These are phyloP conservation scores for Temnothorax ravouxi DNA, from an alignment of 2,888 invertebrate genomes.

Conservation along the genomic window DNA sequence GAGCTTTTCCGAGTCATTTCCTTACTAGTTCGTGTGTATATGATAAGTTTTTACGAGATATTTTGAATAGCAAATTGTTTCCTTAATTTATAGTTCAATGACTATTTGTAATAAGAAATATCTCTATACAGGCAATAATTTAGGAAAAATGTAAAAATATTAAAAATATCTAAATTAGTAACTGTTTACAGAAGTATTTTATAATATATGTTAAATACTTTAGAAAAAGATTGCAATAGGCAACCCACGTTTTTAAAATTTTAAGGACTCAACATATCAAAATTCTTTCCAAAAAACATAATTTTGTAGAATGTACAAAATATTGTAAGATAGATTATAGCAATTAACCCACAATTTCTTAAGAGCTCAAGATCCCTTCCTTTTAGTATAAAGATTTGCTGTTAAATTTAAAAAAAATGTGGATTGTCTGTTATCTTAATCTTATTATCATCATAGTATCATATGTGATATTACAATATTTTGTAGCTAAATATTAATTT, in stretches of 20 bases:
- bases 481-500: neutral
- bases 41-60: neutral
- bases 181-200: neutral
- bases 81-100: neutral
- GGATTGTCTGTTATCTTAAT: neutral
- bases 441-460: neutral
- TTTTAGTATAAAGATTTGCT: neutral
- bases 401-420: neutral
- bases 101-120: neutral
- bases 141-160: neutral
- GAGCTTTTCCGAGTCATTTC: constrained; percentile 21
- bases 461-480: neutral
- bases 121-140: neutral
- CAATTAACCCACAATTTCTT: neutral
- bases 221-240: neutral
- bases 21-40: too few relatives aligned
- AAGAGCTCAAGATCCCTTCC: neutral
- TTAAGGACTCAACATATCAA: neutral
- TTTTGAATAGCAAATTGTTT: neutral
- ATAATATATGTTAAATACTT: neutral
- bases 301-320: neutral
- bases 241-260: neutral
- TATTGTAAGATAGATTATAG: neutral
- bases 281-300: neutral
- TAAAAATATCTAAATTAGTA: neutral